Evolutionary conservation across 1,140 invertebrate species (phyloP), one percentile per base, ranked within the genome.

Genomic region (Drosophila tani): DNA sequence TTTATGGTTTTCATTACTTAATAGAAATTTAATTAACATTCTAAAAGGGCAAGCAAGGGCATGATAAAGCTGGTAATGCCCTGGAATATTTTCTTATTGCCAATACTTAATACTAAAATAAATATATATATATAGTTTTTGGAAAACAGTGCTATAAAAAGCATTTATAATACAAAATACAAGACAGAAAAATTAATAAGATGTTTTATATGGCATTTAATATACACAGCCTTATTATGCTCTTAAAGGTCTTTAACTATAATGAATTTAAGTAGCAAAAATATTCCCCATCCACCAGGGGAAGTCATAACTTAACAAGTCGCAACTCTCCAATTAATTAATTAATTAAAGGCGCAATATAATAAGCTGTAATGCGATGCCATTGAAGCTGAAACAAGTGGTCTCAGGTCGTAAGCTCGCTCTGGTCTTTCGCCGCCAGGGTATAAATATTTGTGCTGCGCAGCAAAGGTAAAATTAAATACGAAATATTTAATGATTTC

Each of bases 401-500:
- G 38, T 14, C 56, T 17, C 56, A 14, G 38, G 38, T 43, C 9
- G 15, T 2, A 11, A 11, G 9, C 9, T 7, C 1, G 27, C 27
- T 29, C 27, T 29, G 27, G 27, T 29, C 4, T 46, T 12, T 5
- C 15, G 8, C 45, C 35, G 27, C 12, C 47, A 3, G 62, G 35
- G n/a, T 38, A 38, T 65, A 66, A 41, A 47, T 40, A 45, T 50
- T 46, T 35, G 6, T 35, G 6, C 32, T 12, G 7, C 17, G 17
- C 55, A 17, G 43, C 17, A 8, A 15, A 32, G 38, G 71, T 29
- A 21, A 53, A 75, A 65, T 64, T 47, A 47, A 76, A 77, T 60
- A 17, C 24, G 15, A 55, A 68, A 76, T 77, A 58, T 77, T 68
- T 68, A 76, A 76, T 76, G 53, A 59, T 66, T 53, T 53, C 19